Evolutionary conservation across 2,113 vertebrate species (phyloP).

Genomic region (Laterallus jamaicensis): DNA sequence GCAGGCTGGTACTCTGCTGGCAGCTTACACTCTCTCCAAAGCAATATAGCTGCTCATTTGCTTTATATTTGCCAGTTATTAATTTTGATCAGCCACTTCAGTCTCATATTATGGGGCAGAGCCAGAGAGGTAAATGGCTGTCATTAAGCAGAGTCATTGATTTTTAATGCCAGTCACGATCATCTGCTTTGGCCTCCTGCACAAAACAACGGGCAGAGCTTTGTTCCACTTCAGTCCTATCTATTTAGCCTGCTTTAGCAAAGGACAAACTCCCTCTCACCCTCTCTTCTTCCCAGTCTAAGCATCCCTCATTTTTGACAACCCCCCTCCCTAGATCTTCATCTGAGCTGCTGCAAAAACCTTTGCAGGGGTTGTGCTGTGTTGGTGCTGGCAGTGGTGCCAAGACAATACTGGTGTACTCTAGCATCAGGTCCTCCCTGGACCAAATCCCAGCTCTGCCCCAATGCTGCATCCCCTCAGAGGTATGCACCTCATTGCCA

Average conservation of each 20-base stretch:
- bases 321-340: neutral
- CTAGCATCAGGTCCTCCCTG: neutral
- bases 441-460: neutral
- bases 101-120: neutral
- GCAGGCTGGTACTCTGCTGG: neutral
- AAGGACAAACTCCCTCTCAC: neutral
- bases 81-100: neutral
- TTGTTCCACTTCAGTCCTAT: neutral
- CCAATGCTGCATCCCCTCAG: fast-evolving
- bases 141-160: neutral
- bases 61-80: neutral
- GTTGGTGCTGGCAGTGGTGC: neutral
- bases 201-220: neutral
- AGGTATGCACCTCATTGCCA: neutral
- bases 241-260: neutral
- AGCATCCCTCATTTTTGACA: neutral
- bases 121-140: neutral
- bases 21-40: neutral
- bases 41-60: neutral
- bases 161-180: neutral
- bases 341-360: neutral
- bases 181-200: neutral
- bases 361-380: neutral
- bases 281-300: neutral
- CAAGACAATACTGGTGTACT: neutral